Evolutionary conservation across 1,140 invertebrate genomes (phyloP).

Genomic region (Lethrus apterus): DNA sequence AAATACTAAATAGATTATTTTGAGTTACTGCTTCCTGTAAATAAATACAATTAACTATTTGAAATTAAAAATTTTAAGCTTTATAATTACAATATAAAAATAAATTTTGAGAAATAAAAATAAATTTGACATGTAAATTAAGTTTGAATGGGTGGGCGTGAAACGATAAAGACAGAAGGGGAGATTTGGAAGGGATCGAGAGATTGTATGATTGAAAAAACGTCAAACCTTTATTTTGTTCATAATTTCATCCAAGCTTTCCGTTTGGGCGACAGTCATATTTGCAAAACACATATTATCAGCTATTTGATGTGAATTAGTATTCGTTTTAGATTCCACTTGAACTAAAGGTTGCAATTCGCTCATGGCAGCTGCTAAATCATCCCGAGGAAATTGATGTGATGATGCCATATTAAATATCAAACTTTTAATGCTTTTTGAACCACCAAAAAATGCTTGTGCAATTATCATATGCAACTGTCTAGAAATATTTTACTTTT

Average conservation of each 20-base stretch:
- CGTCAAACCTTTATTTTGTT: conserved; percentile 28
- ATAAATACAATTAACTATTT: neutral
- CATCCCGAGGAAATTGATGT: conserved; percentile 41
- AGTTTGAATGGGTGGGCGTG: too few relatives aligned
- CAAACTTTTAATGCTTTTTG: conserved; percentile 43
- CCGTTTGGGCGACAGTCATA: conserved; percentile 23
- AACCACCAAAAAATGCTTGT: conserved; percentile 44
- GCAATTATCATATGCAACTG: conserved; percentile 48
- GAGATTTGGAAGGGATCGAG: neutral
- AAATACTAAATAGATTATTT: conserved; percentile 46
- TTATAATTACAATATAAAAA: too few relatives aligned
- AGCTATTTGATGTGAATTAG: neutral
- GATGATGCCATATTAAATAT: conserved; percentile 43
- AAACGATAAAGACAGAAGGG: neutral
- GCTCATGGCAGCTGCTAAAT: conserved; percentile 42
- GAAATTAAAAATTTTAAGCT: conserved; percentile 12
- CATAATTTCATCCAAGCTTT: conserved; percentile 26
- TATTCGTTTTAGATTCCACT: neutral
- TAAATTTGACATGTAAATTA: too few relatives aligned
- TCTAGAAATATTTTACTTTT: conserved; percentile 12
- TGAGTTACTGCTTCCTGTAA: conserved; percentile 15
- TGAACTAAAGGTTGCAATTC: conserved; percentile 41
- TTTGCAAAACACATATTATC: conserved; percentile 21
- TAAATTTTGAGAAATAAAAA: neutral
- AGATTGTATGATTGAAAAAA: too few relatives aligned